A percentile compares a stretch with the other conserved stretches of the same genome.
These are phyloP conservation scores for Brachyopa scutellaris DNA, from an alignment of 2,888 invertebrate genomes.

Conservation along the genomic window DNA sequence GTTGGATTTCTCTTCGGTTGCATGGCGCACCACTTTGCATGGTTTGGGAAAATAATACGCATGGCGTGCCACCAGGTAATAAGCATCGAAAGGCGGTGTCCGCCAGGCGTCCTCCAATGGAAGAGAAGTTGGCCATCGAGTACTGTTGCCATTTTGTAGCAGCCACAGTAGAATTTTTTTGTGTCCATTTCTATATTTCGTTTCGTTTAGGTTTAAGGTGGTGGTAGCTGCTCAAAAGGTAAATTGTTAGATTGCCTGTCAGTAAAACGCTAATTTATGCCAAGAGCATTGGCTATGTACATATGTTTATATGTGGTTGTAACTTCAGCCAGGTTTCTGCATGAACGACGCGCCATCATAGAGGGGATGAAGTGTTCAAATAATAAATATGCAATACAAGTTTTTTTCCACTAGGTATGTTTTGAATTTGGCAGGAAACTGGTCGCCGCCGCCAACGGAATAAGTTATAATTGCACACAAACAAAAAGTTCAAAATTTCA, in stretches of 20 bases:
- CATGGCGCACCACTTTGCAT: constrained; percentile 68
- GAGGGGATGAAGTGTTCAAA: constrained; percentile 68
- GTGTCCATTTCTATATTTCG: constrained; percentile 63
- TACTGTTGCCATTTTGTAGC: constrained; percentile 71
- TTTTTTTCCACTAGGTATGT: constrained; percentile 50
- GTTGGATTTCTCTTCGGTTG: constrained; percentile 56
- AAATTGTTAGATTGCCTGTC: constrained; percentile 73
- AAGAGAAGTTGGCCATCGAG: constrained; percentile 66
- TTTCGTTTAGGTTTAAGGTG: constrained; percentile 66
- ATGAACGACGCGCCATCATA: constrained; percentile 14
- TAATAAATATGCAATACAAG: constrained; percentile 67
- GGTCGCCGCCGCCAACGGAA: constrained; percentile 63
- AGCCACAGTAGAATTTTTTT: constrained; percentile 38
- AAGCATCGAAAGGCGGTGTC: constrained; percentile 72
- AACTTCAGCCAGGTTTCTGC: constrained; percentile 30
- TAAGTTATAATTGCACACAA: constrained; percentile 68
- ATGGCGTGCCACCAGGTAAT: constrained; percentile 73
- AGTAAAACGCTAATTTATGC: constrained; percentile 72
- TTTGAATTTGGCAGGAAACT: constrained; percentile 69
- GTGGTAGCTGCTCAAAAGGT: constrained; percentile 68
- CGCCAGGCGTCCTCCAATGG: constrained; percentile 71
- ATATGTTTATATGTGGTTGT: constrained; percentile 2
- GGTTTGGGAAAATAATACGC: constrained; percentile 70
- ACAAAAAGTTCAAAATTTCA: constrained; percentile 64
- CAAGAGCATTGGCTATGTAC: constrained; percentile 63